These are phyloP conservation scores for Stegastes partitus DNA, from an alignment of 2,113 vertebrate genomes.

Conservation along the genomic window DNA sequence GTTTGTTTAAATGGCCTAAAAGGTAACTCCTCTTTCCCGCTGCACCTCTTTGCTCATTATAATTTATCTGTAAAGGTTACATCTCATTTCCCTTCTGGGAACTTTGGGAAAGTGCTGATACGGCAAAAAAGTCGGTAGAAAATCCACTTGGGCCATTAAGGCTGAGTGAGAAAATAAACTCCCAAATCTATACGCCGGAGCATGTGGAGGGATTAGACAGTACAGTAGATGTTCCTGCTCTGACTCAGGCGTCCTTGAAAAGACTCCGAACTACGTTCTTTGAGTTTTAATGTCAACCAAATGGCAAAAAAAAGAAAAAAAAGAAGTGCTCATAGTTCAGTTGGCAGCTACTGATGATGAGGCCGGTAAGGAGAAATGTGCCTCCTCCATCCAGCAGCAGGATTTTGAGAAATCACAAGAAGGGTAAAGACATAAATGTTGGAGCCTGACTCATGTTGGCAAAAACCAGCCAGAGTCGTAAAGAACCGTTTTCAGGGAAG, in stretches of 20 bases:
- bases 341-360: constrained; percentile 2
- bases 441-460: not conserved
- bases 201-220: constrained; percentile 12
- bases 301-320: constrained; percentile 16
- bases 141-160: constrained; percentile 34
- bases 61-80: constrained; percentile 65
- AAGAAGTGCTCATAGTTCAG: not conserved
- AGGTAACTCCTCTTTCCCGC: constrained; percentile 26
- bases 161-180: constrained; percentile 30
- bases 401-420: not conserved
- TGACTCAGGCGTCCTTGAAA: not conserved
- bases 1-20: constrained; percentile 51
- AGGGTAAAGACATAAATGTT: no score
- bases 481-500: not conserved
- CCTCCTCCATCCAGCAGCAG: constrained; percentile 6
- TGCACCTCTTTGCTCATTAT: constrained; percentile 38
- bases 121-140: constrained; percentile 30
- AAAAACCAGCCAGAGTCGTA: no score
- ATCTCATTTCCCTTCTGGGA: constrained; percentile 56
- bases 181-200: not conserved
- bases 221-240: not conserved
- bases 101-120: constrained; percentile 56
- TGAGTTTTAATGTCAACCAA: constrained; percentile 7
- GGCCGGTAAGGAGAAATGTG: not conserved
- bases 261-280: constrained; percentile 3